Evolutionary conservation across 2,797 vertebrate genomes (phyloP).

Genomic region (Momotus momota): DNA sequence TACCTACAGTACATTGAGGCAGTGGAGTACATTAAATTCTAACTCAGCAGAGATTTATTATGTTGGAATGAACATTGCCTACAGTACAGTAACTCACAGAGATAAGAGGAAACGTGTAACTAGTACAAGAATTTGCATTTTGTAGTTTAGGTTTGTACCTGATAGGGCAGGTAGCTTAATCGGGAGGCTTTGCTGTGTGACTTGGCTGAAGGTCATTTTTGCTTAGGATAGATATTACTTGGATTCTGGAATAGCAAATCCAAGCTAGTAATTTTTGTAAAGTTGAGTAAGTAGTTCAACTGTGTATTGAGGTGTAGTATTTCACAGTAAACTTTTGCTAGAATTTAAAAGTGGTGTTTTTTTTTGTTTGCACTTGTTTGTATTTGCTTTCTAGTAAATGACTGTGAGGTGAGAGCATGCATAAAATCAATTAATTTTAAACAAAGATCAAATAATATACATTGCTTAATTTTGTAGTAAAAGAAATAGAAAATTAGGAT

Average conservation of each 20-base stretch:
- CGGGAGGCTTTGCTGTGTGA: neutral
- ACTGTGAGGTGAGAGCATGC: neutral
- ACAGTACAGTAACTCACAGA: slow-evolving; percentile 27
- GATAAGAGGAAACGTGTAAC: slow-evolving; percentile 30
- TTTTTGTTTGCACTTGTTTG: neutral
- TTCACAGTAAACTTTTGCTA: slow-evolving; percentile 36
- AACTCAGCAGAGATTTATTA: slow-evolving; percentile 43
- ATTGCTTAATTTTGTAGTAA: neutral
- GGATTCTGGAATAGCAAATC: neutral
- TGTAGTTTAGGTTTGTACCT: neutral
- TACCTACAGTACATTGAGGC: neutral
- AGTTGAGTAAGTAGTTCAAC: neutral
- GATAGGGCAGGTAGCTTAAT: neutral
- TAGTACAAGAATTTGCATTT: slow-evolving; percentile 49
- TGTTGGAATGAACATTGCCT: slow-evolving; percentile 37
- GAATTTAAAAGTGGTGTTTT: neutral
- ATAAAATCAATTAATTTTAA: slow-evolving; percentile 20
- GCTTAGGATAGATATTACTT: neutral
- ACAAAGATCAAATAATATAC: neutral
- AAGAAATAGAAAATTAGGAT: neutral
- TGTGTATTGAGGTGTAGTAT: neutral
- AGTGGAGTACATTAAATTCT: slow-evolving; percentile 51
- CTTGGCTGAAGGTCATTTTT: slow-evolving; percentile 31
- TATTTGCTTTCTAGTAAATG: slow-evolving; percentile 33
- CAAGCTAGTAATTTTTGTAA: neutral